Evolutionary conservation across 2,888 invertebrate genomes (phyloP), one percentile per base, ranked within the genome.

Genomic region (Xanthorhoe spadicearia): DNA sequence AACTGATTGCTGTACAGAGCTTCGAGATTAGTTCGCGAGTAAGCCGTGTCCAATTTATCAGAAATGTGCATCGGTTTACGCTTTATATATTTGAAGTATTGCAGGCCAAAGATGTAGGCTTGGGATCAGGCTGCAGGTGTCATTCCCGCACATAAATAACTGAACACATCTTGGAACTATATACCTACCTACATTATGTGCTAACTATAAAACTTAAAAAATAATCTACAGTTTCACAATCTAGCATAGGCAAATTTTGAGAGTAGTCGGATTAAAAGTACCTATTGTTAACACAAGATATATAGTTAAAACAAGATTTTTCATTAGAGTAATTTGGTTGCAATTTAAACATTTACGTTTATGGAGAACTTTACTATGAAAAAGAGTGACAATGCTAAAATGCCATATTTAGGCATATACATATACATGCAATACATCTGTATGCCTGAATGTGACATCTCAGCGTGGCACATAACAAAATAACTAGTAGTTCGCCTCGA

Each of bases 1-100:
- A 88, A 83, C 82, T 83, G 86, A 89, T 89, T 89, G 85, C 85
- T 74, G 69, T 69, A 64, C 68, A 76, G 81, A 80, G 81, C 80
- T 79, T 77, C 75, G 77, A 86, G 87, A 88, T 89, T 86, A 85
- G 85, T 83, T 86, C 82, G 83, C 83, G 79, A 83, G 79, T 84
- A 79, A 77, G 74, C 85, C 86, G 86, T 88, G 82, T 87, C 87
- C 86, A 88, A 89, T 90, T 89, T 88, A 88, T 88, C 87, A 83
- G 84, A 84, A 85, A 83, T 86, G 84, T 80, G 80, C 85, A 85
- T 87, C 83, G 80, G 74, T 78, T 74, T 74, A n/a, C 23, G 50
- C 46, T 19, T 32, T 48, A 23, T 55, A 35, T 43, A 48, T 52
- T 61, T 49, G n/a, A 17, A 51, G 15, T 35, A 49, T n/a, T 18